These are phyloP conservation scores for Larimichthys crocea DNA, from an alignment of 2,113 vertebrate genomes.

Conservation along the genomic window DNA sequence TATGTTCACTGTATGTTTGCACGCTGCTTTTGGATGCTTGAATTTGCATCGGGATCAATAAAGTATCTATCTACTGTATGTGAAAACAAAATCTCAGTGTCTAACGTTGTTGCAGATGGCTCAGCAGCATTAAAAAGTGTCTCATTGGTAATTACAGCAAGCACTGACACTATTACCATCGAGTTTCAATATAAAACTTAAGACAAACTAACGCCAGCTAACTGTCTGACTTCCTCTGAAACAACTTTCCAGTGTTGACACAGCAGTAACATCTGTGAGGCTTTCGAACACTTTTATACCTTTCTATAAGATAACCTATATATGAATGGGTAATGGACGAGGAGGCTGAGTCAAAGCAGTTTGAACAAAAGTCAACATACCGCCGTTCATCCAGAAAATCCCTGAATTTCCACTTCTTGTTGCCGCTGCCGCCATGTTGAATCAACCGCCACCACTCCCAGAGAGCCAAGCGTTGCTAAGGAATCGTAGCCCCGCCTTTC, in stretches of 20 bases:
- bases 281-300: neutral
- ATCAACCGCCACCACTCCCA: conserved; percentile 94
- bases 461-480: conserved; percentile 77
- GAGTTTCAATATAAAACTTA: neutral
- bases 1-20: too few relatives aligned
- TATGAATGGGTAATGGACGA: neutral
- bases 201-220: neutral
- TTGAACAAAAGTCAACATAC: conserved; percentile 82
- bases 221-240: conserved; percentile 17
- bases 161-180: neutral
- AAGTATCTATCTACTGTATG: too few relatives aligned
- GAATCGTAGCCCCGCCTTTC: conserved; percentile 64
- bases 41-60: too few relatives aligned
- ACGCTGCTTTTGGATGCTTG: too few relatives aligned
- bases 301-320: neutral
- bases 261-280: neutral
- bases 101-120: neutral
- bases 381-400: conserved; percentile 83
- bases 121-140: neutral
- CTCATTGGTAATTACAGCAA: neutral
- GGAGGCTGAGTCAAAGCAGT: neutral
- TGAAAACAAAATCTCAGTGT: neutral
- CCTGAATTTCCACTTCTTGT: conserved; percentile 57
- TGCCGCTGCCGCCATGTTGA: conserved; percentile 92
- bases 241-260: conserved; percentile 26